phyloP scores from a whole-genome alignment of 2,113 vertebrate species.

The Pomatostomus ruficeps region DNA sequence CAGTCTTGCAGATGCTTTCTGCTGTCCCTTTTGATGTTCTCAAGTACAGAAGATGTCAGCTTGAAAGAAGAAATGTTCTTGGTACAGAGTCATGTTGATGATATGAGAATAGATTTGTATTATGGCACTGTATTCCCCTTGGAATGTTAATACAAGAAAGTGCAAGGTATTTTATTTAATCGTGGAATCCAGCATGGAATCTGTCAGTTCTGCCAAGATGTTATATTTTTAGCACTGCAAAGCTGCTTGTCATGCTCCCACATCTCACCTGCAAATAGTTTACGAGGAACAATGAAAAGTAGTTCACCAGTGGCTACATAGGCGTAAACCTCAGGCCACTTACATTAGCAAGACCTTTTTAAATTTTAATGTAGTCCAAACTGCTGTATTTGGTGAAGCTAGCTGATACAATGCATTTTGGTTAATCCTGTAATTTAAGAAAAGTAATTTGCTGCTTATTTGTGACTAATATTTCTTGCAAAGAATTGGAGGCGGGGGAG shows the following conservation, averaged over 20 bases:
- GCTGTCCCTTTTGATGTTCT: neutral
- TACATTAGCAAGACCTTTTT: neutral
- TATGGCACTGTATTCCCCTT: neutral
- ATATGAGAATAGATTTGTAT: neutral
- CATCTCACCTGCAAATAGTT: neutral
- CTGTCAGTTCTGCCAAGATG: neutral
- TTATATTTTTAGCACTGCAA: neutral
- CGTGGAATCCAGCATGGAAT: neutral
- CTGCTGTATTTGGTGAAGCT: neutral
- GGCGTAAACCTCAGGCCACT: neutral
- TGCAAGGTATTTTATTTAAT: constrained; percentile 22
- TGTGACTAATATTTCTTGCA: neutral
- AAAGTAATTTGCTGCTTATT: neutral
- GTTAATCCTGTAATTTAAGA: neutral
- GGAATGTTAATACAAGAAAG: neutral
- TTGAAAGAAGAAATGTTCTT: constrained; percentile 1
- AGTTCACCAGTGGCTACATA: neutral
- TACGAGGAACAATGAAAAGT: neutral
- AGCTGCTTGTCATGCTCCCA: neutral
- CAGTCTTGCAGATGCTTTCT: neutral
- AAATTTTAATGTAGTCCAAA: neutral
- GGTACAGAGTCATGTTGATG: neutral
- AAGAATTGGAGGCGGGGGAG: fast-evolving
- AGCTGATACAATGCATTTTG: neutral
- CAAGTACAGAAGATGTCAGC: neutral